Base-by-base conservation (phyloP, 2,888 invertebrate species). In the Laspeyria flexula region DNA sequence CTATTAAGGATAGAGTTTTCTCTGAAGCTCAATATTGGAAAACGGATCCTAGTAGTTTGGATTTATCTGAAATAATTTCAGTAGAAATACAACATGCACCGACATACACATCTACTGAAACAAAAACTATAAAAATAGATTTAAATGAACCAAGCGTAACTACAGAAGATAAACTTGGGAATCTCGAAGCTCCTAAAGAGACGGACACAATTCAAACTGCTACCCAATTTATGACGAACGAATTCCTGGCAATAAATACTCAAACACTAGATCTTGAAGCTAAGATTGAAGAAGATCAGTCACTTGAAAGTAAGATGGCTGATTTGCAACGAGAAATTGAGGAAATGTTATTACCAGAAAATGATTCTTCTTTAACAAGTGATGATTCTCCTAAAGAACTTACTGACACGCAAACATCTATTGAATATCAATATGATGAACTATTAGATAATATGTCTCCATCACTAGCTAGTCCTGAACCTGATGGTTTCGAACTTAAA, bases 1-100 rank as follows among this genome's bases (percentile, higher is more conserved):
- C 92, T 10, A 63, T 89, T 3, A 92, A 91, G 77, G 92, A 92
- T 3, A 81, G 88, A 56, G 54, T 85, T 16, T 92, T 85, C 65
- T 85, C 88, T 1, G 92, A 92, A 71, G 88, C 90, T 40, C 92
- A 92, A 40, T 92, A 77, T 55, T 92, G 92, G 92, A 92, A 89
- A 79, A 65, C 77, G 25, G 84, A 87, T 55, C 84, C 89, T 13
- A 79, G 71, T 60, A 58, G 57, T 29, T 52, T 88, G 35, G 77
- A 75, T 59, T 52, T 82, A 38, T 71, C 82, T 15, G 86, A 90
- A 66, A 70, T 78, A 27, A 69, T 87, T 41, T 76, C 80, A 3
- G 66, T 88, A 13, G 79, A 83, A 68, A 52, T 81, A 38, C 64
- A 77, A 46, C 46, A 75, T 12, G 50, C 71, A 18, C 37, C 62